Evolutionary conservation across 2,113 vertebrate genomes (phyloP).

Genomic region (Bos taurus): DNA sequence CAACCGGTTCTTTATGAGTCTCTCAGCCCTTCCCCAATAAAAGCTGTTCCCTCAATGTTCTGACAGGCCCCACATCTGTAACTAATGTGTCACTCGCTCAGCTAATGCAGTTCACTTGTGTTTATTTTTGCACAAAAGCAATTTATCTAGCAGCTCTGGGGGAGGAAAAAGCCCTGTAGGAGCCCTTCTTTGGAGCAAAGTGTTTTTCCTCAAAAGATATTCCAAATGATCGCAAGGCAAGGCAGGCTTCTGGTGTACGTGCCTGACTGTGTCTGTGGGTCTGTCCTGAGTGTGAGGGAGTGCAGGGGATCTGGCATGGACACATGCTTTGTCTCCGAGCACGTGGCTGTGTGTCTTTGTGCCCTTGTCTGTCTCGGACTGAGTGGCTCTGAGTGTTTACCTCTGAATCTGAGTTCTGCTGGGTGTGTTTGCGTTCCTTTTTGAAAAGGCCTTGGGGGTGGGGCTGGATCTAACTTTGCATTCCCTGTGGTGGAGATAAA

Average conservation of each 20-base stretch:
- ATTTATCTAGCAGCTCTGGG: slow-evolving; percentile 64
- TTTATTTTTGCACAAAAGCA: slow-evolving; percentile 80
- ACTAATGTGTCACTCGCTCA: slow-evolving; percentile 64
- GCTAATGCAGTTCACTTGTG: slow-evolving; percentile 72
- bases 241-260: not conserved
- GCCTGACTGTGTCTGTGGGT: not conserved
- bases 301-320: not conserved
- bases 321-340: not conserved
- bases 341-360: not conserved
- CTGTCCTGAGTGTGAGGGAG: not conserved
- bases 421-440: not conserved
- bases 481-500: not conserved
- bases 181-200: slow-evolving; percentile 50
- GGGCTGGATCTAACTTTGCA: not conserved
- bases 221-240: not conserved
- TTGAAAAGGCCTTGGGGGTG: not conserved
- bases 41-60: slow-evolving; percentile 76
- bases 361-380: not conserved
- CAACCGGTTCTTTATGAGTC: slow-evolving; percentile 76
- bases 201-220: slow-evolving; percentile 63
- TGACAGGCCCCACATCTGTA: slow-evolving; percentile 74
- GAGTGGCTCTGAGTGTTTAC: not conserved
- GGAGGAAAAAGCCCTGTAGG: slow-evolving; percentile 19
- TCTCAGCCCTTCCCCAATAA: slow-evolving; percentile 76
- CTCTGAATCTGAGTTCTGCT: not conserved